Evolutionary conservation across 2,797 vertebrate species (phyloP), one percentile per base, ranked within the genome.

Genomic region (Myotis vivesi): DNA sequence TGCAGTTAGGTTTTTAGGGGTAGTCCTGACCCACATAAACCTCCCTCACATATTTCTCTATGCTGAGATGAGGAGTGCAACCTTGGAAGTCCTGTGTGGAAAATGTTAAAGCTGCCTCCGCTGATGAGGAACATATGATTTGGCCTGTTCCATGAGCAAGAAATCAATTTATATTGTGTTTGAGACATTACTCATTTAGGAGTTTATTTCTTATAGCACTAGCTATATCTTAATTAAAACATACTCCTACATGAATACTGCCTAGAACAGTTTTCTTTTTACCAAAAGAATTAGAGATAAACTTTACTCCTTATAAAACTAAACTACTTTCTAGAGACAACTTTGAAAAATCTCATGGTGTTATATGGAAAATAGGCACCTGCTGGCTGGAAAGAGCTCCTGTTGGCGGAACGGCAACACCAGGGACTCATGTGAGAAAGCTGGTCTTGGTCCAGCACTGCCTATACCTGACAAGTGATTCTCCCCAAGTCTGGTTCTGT

Each of bases 101-200:
- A 91, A 93, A 95, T 15, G 83, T 55, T 53, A 12, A 20, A 38
- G 36, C 30, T 73, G 89, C 51, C 75, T 64, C 62, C 10, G 51
- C 81, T 83, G 86, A 92, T 91, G 86, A 92, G 64, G 66, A 85
- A 62, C 62, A 79, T 36, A 49, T 82, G 86, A 87, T 68, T 30
- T 66, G 38, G 46, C 23, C 87, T 87, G 53, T 68, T 73, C 73
- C 25, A 38, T 38, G 79, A 86, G 88, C 79, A 80, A 75, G 71
- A 94, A 86, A 83, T 88, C 84, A 91, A 59, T 69, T 92, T 90
- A 41, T 92, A 41, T 53, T 75, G 41, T 76, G 73, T 33, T 80
- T 66, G 75, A 94, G 76, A 80, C 44, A 30, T 75, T 75, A 66
- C 16, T 79, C 72, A 66, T 55, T 86, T 69, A 86, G 59, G 41